Percentiles rank a stretch among this genome's conserved stretches.
These are phyloP conservation scores for Drosophila mercatorum DNA, from an alignment of 2,888 invertebrate genomes.

Conservation along the genomic window DNA sequence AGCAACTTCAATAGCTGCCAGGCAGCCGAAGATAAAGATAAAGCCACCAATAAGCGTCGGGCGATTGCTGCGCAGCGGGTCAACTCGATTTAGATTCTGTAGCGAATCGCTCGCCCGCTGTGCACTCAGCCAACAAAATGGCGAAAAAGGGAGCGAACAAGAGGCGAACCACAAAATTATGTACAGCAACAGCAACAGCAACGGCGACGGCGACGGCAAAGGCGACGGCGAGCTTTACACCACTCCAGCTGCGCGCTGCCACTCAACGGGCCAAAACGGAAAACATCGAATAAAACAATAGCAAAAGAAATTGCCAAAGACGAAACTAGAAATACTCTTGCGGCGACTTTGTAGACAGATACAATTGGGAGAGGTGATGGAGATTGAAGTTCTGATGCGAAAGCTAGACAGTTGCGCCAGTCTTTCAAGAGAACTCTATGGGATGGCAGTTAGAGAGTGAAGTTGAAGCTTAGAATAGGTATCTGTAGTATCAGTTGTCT, in stretches of 20 bases:
- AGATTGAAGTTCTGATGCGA: background rate
- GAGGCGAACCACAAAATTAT: conserved; percentile 57
- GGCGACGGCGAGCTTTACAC: conserved; percentile 33
- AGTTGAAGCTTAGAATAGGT: no score
- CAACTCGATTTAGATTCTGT: conserved; percentile 31
- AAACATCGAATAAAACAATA: background rate
- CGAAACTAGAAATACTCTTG: conserved; percentile 1
- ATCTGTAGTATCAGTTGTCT: no score
- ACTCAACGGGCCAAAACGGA: conserved; percentile 13
- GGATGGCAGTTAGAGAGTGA: background rate
- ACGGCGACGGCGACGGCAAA: conserved; percentile 2
- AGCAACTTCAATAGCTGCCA: conserved; percentile 12
- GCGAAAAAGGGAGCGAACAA: background rate
- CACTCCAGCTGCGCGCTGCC: conserved; percentile 44
- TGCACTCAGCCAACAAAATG: conserved; percentile 18
- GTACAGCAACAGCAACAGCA: conserved; percentile 18
- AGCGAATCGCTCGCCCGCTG: conserved; percentile 40
- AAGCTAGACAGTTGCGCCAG: background rate
- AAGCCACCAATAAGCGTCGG: conserved; percentile 45
- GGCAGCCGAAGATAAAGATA: conserved; percentile 48
- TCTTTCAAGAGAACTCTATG: background rate
- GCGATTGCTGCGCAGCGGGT: conserved; percentile 50
- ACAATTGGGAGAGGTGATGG: background rate
- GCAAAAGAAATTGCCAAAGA: background rate
- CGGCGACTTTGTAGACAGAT: background rate